phyloP scores from a whole-genome alignment of 2,113 vertebrate species.

The Montifringilla adamsi region DNA sequence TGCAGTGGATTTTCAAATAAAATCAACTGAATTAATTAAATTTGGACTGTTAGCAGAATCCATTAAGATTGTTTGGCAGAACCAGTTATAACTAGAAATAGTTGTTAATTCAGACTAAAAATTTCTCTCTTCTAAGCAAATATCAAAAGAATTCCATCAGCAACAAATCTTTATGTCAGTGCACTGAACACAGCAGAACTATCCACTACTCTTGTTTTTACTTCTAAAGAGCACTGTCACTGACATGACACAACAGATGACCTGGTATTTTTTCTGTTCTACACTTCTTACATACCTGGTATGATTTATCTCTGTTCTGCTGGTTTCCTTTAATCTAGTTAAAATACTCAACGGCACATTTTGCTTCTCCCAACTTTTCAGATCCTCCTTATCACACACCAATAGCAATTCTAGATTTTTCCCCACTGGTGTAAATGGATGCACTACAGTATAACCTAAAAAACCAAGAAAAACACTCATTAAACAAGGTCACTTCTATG shows the following conservation, averaged over 20 bases:
- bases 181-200: neutral
- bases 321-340: constrained; percentile 29
- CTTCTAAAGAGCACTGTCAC: neutral
- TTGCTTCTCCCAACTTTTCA: constrained; percentile 78
- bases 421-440: constrained; percentile 80
- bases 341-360: constrained; percentile 71
- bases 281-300: constrained; percentile 71
- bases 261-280: neutral
- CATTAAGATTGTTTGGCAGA: neutral
- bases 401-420: constrained; percentile 80
- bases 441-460: constrained; percentile 81
- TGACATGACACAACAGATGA: neutral
- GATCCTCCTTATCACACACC: constrained; percentile 66
- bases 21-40: neutral
- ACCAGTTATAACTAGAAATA: neutral
- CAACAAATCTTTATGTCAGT: neutral
- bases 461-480: neutral
- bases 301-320: constrained; percentile 76
- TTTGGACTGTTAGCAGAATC: neutral
- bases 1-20: neutral
- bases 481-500: neutral
- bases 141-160: neutral
- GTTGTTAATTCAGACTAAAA: neutral
- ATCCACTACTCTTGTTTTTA: neutral
- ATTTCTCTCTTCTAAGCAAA: neutral